These are phyloP conservation scores for Microplitis manilae DNA, from an alignment of 2,888 invertebrate species.

Conservation along the genomic window DNA sequence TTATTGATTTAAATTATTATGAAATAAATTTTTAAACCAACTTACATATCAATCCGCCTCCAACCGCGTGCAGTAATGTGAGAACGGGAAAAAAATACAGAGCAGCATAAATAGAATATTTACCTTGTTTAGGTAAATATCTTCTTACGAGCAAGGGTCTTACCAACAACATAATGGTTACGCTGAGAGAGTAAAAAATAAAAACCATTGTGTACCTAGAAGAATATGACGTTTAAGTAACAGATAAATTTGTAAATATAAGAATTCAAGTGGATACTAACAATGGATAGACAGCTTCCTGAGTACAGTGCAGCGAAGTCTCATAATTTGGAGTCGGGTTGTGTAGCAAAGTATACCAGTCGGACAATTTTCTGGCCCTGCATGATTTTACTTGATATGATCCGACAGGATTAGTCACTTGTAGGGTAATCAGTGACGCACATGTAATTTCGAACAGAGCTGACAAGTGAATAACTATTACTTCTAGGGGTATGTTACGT, in stretches of 20 bases:
- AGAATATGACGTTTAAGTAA: slow-evolving; percentile 47
- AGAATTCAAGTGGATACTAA: slow-evolving; percentile 74
- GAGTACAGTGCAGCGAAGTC: slow-evolving; percentile 91
- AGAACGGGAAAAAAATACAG: slow-evolving; percentile 94
- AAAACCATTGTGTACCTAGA: slow-evolving; percentile 93
- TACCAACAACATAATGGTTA: slow-evolving; percentile 84
- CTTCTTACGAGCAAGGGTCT: slow-evolving; percentile 83
- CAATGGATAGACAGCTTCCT: slow-evolving; percentile 98
- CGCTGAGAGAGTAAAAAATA: slow-evolving; percentile 88
- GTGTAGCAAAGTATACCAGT: slow-evolving; percentile 97
- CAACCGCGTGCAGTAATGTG: slow-evolving; percentile 87
- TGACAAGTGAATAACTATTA: slow-evolving; percentile 84
- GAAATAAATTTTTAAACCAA: slow-evolving; percentile 50
- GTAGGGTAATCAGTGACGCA: slow-evolving; percentile 83
- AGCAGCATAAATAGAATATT: slow-evolving; percentile 91
- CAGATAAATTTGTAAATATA: neutral
- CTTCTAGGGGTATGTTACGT: slow-evolving; percentile 83
- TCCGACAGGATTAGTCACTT: slow-evolving; percentile 88
- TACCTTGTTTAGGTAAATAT: slow-evolving; percentile 79
- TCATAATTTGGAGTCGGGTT: slow-evolving; percentile 96
- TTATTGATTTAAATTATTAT: slow-evolving; percentile 23
- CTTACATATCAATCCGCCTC: slow-evolving; percentile 94
- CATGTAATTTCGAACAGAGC: slow-evolving; percentile 86
- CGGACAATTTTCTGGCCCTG: slow-evolving; percentile 84
- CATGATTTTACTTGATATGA: slow-evolving; percentile 85